phyloP scores from a whole-genome alignment of 2,888 invertebrate species.

The Andrena camellia region DNA sequence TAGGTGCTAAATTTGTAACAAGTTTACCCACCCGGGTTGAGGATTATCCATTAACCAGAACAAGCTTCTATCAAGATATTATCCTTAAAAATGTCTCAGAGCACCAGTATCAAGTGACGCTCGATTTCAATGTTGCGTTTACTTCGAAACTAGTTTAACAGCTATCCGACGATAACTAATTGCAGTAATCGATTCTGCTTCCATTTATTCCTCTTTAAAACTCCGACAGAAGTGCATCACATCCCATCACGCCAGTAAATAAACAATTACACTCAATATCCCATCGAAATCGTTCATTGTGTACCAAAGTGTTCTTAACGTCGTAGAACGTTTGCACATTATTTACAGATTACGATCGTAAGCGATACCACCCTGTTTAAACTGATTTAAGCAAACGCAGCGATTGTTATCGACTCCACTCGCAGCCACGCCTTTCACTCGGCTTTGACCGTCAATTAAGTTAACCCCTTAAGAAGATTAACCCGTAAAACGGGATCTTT shows the following conservation, averaged over 20 bases:
- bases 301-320: neutral
- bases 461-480: conserved; percentile 46
- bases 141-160: neutral
- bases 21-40: neutral
- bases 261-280: neutral
- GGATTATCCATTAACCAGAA: conserved; percentile 9
- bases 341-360: conserved; percentile 16
- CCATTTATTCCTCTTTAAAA: neutral
- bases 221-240: neutral
- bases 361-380: neutral
- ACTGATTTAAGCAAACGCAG: conserved; percentile 25
- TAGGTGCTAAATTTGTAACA: neutral
- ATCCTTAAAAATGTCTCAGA: neutral
- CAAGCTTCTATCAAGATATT: neutral
- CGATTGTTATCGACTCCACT: conserved; percentile 35
- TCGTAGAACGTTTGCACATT: conserved; percentile 38
- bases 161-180: neutral
- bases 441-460: conserved; percentile 36
- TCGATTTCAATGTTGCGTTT: neutral
- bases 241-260: neutral
- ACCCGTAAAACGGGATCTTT: conserved; percentile 9
- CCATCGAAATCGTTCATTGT: neutral
- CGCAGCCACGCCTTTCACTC: conserved; percentile 43
- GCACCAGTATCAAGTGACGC: neutral
- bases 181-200: neutral